Evolutionary conservation across 2,797 vertebrate genomes (phyloP).

Genomic region (Sebastolobus altivelis): DNA sequence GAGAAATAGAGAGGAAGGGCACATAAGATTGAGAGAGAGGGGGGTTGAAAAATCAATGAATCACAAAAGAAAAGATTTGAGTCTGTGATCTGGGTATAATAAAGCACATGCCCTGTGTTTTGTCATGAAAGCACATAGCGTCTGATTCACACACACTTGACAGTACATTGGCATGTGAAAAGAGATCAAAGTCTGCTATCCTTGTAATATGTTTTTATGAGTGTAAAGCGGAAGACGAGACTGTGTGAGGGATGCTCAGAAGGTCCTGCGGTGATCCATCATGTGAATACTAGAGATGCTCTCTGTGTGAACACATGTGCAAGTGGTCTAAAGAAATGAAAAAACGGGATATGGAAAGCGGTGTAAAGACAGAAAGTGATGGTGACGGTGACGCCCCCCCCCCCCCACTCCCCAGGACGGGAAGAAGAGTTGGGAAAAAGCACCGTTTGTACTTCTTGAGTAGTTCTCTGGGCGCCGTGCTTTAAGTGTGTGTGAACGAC

Average conservation of each 20-base stretch:
- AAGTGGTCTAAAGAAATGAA: conserved; percentile 9
- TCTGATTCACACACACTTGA: conserved; percentile 9
- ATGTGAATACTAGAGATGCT: conserved; percentile 10
- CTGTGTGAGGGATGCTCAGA: conserved; percentile 17
- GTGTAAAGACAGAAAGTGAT: conserved; percentile 35
- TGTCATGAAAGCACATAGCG: conserved; percentile 17
- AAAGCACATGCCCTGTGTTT: conserved; percentile 46
- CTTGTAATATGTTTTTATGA: conserved; percentile 17
- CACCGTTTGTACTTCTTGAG: conserved; percentile 36
- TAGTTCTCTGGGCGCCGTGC: conserved; percentile 19
- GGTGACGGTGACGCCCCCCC: conserved; percentile 6
- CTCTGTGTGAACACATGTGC: neutral
- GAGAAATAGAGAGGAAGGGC: conserved; percentile 50
- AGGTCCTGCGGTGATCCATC: conserved; percentile 33
- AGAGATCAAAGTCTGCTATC: neutral
- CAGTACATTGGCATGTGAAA: neutral
- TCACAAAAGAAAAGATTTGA: conserved; percentile 65
- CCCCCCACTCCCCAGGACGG: conserved; percentile 1
- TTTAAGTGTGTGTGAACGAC: conserved; percentile 21
- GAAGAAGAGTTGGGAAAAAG: conserved; percentile 34
- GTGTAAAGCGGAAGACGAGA: neutral
- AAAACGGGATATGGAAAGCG: conserved; percentile 3
- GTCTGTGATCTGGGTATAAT: conserved; percentile 56
- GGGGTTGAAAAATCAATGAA: conserved; percentile 70
- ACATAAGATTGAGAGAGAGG: conserved; percentile 43